Conservation (phyloP, 2,113 vertebrate species). For the Engystomops pustulosus region DNA sequence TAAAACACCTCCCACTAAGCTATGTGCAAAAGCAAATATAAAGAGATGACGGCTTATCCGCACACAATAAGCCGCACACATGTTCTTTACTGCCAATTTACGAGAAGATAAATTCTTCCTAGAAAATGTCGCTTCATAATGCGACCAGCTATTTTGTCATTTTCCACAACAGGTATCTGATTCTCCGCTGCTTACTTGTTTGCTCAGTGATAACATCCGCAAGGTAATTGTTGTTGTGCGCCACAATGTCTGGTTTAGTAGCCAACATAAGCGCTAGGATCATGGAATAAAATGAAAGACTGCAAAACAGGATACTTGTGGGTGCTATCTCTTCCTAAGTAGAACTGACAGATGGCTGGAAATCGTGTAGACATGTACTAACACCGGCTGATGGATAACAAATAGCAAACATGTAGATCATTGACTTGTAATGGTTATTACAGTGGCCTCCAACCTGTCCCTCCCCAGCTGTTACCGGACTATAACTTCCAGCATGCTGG, state of each 20-base stretch:
- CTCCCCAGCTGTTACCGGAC: too few species aligned
- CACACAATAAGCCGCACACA: not conserved
- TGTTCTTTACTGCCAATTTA: conserved; percentile 34
- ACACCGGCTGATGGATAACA: too few species aligned
- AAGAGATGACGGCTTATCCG: not conserved
- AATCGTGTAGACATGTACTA: too few species aligned
- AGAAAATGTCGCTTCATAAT: not conserved
- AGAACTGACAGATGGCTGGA: not conserved
- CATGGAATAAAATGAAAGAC: conserved; percentile 4
- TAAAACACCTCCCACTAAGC: not conserved
- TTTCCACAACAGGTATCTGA: not conserved
- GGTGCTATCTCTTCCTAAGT: not conserved
- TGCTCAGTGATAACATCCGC: not conserved
- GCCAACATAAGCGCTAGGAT: conserved; percentile 1
- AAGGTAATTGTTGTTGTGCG: not conserved
- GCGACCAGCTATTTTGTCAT: not conserved
- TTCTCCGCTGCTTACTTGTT: not conserved
- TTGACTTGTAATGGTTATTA: too few species aligned
- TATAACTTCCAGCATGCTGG: too few species aligned
- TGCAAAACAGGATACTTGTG: not conserved
- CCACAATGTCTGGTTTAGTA: conserved; percentile 12
- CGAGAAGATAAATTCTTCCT: conserved; percentile 11
- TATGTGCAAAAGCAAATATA: not conserved
- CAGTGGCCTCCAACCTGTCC: too few species aligned
- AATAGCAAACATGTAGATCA: too few species aligned